Conservation (phyloP, 2,888 invertebrate species). For the Tubulanus polymorphus region DNA sequence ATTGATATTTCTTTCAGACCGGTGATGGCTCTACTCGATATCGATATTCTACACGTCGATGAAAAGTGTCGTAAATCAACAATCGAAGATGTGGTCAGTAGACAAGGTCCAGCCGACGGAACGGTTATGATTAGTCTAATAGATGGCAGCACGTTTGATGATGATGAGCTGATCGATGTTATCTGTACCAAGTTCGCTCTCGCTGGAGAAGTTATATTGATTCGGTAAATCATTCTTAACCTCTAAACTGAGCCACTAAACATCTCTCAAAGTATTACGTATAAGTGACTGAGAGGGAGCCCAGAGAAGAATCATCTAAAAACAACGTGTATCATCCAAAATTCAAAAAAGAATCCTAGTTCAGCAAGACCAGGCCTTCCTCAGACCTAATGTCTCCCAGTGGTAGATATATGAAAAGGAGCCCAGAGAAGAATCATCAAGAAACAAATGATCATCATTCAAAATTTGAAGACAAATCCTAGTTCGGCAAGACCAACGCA, state of each 20-base stretch:
- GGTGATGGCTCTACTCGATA: conserved; percentile 84
- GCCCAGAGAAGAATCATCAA: too few relatives aligned
- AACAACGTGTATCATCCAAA: not conserved
- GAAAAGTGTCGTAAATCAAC: conserved; percentile 71
- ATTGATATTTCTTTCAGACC: conserved; percentile 64
- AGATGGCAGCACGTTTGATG: conserved; percentile 65
- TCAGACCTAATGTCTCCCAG: too few relatives aligned
- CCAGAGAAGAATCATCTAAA: not conserved
- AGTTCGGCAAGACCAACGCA: not conserved
- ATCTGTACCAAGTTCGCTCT: conserved; percentile 73
- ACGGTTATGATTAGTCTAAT: conserved; percentile 74
- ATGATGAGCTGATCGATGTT: conserved; percentile 73
- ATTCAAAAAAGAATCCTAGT: not conserved
- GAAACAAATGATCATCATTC: not conserved
- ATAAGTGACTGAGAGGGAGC: too few relatives aligned
- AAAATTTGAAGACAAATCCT: not conserved
- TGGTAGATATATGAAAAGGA: too few relatives aligned
- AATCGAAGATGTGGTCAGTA: conserved; percentile 64
- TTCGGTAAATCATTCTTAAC: conserved; percentile 50
- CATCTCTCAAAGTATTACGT: not conserved
- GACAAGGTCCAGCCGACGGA: conserved; percentile 88
- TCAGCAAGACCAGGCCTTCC: not conserved
- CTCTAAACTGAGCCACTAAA: not conserved
- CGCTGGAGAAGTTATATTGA: conserved; percentile 84
- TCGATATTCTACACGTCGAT: conserved; percentile 79